Base-by-base conservation (phyloP, 2,888 invertebrate genomes). In the Cryptus viduatorius region DNA sequence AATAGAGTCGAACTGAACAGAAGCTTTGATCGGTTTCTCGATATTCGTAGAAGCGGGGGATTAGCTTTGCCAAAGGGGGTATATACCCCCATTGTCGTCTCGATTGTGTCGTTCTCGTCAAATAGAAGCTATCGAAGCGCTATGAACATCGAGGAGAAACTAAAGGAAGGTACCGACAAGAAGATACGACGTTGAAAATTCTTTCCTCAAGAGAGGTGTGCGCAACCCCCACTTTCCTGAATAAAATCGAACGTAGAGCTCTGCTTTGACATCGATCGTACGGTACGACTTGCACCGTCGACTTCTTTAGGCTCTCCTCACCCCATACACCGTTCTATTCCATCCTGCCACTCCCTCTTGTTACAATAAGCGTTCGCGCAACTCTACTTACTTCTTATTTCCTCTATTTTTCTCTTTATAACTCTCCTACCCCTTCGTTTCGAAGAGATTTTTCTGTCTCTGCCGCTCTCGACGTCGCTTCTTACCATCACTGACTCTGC, bases 191-290 rank as follows among this genome's bases (percentile, higher is more conserved):
- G 50, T 24, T 50, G n/a, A 65, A 50, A 24, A 59, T 61, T 78
- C 56, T 59, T 37, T 4, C 7, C 69, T 14, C 44, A 44, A 3
- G 19, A 16, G 46, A 29, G 31, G 53, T 19, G 65, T 12, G 64
- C 44, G 44, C 42, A 64, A 44, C 5, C 19, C 37, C 8, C 37
- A 7, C 7, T 37, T 4, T 7, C 8, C 37, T 8, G 19, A 56
- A 46, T 37, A 68, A 67, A 77, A 80, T 84, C 71, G 53, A 77
- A 64, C 19, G 64, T 64, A 75, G 67, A 56, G 67, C 61, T 68
- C 61, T 53, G 53, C 72, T 77, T 72, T 80, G 76, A 80, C 56
- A 84, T 80, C 79, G 80, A 80, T 72, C 79, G 71, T 8, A 46
- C 56, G 16, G 4, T 8, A 14, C 46, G 68, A 80, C 71, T 37